Percentiles rank a stretch among this genome's conserved stretches.
These are phyloP conservation scores for Drosophila rubida DNA, from an alignment of 2,888 invertebrate species.

Conservation along the genomic window DNA sequence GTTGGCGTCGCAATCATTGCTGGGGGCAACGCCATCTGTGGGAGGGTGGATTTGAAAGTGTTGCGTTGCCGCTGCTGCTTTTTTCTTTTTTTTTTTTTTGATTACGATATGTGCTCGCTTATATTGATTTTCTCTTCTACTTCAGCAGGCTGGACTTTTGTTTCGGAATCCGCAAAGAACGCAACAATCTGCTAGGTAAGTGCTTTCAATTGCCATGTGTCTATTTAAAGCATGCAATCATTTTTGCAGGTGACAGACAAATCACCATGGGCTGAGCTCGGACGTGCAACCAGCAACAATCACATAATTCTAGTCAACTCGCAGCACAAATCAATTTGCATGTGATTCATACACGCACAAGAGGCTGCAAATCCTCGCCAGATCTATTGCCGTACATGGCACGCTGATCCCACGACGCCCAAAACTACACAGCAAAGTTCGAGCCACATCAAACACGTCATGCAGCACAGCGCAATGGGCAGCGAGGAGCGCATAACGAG, in stretches of 20 bases:
- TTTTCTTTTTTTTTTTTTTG: slow-evolving; percentile 15
- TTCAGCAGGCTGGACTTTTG: slow-evolving; percentile 18
- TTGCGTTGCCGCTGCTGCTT: slow-evolving; percentile 13
- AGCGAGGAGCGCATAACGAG: slow-evolving; percentile 82
- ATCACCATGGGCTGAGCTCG: slow-evolving; percentile 48
- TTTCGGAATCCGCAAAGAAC: slow-evolving; percentile 8
- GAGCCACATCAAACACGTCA: slow-evolving; percentile 20
- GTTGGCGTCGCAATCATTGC: slow-evolving; percentile 48
- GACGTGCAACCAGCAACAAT: not conserved
- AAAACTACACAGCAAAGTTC: not conserved
- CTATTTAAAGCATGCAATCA: slow-evolving; percentile 7
- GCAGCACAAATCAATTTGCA: slow-evolving; percentile 8
- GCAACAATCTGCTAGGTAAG: slow-evolving; percentile 35
- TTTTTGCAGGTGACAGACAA: slow-evolving; percentile 31
- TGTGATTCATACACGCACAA: slow-evolving; percentile 21
- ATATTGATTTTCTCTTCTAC: slow-evolving; percentile 47
- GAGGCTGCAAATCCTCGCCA: not conserved
- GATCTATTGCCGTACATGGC: slow-evolving; percentile 5
- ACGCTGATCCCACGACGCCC: not conserved
- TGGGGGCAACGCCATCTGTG: slow-evolving; percentile 50
- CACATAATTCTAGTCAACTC: slow-evolving; percentile 11
- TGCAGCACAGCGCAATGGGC: slow-evolving; percentile 62
- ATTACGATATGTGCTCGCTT: slow-evolving; percentile 30
- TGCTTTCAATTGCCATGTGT: slow-evolving; percentile 5
- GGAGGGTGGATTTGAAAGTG: slow-evolving; percentile 36